These are phyloP conservation scores for Paralvinella palmiformis DNA, from an alignment of 1,140 invertebrate species.

Conservation along the genomic window DNA sequence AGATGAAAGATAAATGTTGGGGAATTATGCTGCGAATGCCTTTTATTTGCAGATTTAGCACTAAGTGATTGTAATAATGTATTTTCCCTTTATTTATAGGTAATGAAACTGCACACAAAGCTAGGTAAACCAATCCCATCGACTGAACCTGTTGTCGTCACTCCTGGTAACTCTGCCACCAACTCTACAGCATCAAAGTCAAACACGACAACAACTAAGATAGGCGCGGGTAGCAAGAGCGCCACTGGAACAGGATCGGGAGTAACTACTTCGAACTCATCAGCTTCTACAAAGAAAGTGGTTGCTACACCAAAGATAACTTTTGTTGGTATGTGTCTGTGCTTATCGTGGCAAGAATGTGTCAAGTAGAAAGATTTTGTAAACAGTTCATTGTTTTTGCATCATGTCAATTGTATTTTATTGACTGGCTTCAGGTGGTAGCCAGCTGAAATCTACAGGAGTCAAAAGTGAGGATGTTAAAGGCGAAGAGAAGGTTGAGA, in stretches of 20 bases:
- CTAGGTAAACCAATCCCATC: constrained; percentile 95
- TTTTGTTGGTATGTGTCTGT: constrained; percentile 64
- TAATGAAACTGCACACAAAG: constrained; percentile 91
- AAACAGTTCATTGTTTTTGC: constrained; percentile 3
- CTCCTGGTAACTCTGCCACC: constrained; percentile 16
- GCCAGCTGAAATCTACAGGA: constrained; percentile 42
- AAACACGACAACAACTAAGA: constrained; percentile 7
- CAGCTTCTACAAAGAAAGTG: constrained; percentile 52
- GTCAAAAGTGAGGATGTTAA: constrained; percentile 41
- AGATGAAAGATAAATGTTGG: too few relatives aligned
- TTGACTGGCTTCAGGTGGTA: constrained; percentile 35
- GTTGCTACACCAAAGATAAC: constrained; percentile 78
- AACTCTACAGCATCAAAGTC: constrained; percentile 22
- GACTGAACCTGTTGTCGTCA: constrained; percentile 70
- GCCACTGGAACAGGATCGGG: constrained; percentile 22
- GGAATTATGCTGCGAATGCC: too few relatives aligned
- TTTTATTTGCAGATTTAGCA: too few relatives aligned
- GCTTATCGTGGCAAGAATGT: neutral
- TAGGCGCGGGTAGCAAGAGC: constrained; percentile 14
- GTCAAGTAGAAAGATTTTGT: neutral
- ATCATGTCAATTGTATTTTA: constrained; percentile 13
- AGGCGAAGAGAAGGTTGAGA: constrained; percentile 18
- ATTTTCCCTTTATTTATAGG: constrained; percentile 54
- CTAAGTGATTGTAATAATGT: too few relatives aligned
- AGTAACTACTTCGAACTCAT: neutral